Evolutionary conservation across 64 coral and sea anemone genomes (phyloP).

Genomic region (Anthopleura sola): DNA sequence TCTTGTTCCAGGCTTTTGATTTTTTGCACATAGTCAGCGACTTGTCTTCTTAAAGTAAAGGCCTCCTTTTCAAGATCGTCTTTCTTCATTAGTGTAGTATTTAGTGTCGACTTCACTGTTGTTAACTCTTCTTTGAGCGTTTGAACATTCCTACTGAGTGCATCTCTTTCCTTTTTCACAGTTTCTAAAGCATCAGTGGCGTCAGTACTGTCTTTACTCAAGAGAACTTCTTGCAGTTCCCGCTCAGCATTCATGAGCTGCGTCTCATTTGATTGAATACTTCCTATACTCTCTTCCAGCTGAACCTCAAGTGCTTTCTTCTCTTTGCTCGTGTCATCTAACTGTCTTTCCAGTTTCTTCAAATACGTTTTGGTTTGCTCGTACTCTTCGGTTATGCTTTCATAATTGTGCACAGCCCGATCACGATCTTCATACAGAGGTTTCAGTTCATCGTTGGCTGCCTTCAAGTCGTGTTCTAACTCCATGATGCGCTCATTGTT

Average conservation of each 20-base stretch:
- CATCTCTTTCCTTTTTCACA: conserved; percentile 68
- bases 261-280: conserved; percentile 60
- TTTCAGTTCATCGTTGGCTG: conserved; percentile 59
- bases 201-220: conserved; percentile 68
- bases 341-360: conserved; percentile 51
- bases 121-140: conserved; percentile 58
- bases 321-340: conserved; percentile 72
- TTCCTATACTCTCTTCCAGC: conserved; percentile 61
- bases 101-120: conserved; percentile 43
- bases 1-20: conserved; percentile 77
- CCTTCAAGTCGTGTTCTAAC: conserved; percentile 73
- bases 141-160: conserved; percentile 61
- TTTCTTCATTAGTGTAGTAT: conserved; percentile 60
- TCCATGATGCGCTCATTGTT: conserved; percentile 74
- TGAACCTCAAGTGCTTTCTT: conserved; percentile 76
- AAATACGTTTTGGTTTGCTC: conserved; percentile 50
- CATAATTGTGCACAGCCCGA: conserved; percentile 46
- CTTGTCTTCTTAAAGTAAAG: conserved; percentile 59
- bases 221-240: conserved; percentile 78
- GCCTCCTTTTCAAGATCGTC: conserved; percentile 87
- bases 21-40: conserved; percentile 68
- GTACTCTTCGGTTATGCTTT: conserved; percentile 30
- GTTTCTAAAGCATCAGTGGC: conserved; percentile 40
- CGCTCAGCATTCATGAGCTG: conserved; percentile 86
- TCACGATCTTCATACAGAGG: conserved; percentile 69